A percentile compares a stretch with the other conserved stretches of the same genome.
Evolutionary conservation across 2,797 vertebrate genomes (phyloP).

Genomic region (Aotus griseimembra): DNA sequence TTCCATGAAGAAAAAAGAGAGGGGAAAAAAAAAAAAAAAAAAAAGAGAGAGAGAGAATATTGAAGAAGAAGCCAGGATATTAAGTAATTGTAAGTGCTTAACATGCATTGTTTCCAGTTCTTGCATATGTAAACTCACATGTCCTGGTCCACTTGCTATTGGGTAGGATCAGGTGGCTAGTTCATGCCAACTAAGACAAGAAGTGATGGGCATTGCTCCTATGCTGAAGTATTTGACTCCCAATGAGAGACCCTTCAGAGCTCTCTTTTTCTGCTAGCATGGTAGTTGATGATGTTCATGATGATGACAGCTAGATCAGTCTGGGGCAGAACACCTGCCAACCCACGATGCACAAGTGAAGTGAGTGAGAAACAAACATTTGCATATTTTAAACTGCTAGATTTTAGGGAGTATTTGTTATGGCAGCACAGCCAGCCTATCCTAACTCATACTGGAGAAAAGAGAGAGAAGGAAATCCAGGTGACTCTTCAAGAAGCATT

Average conservation of each 20-base stretch:
- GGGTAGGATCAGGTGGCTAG: background rate
- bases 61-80: background rate
- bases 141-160: background rate
- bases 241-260: background rate
- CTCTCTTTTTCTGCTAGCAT: background rate
- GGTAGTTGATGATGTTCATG: background rate
- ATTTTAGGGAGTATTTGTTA: background rate
- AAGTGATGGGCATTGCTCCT: background rate
- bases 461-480: background rate
- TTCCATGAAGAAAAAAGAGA: background rate
- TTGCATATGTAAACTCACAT: background rate
- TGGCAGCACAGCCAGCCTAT: background rate
- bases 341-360: fast-evolving
- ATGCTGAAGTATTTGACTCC: background rate
- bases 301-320: fast-evolving
- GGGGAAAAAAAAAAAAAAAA: background rate
- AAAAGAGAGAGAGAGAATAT: background rate
- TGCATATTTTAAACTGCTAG: background rate
- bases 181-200: background rate
- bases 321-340: background rate
- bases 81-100: background rate
- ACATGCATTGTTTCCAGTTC: background rate
- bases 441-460: background rate
- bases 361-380: background rate
- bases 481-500: background rate